Evolutionary conservation across 2,797 vertebrate genomes (phyloP).

Genomic region (Loriculus beryllinus): DNA sequence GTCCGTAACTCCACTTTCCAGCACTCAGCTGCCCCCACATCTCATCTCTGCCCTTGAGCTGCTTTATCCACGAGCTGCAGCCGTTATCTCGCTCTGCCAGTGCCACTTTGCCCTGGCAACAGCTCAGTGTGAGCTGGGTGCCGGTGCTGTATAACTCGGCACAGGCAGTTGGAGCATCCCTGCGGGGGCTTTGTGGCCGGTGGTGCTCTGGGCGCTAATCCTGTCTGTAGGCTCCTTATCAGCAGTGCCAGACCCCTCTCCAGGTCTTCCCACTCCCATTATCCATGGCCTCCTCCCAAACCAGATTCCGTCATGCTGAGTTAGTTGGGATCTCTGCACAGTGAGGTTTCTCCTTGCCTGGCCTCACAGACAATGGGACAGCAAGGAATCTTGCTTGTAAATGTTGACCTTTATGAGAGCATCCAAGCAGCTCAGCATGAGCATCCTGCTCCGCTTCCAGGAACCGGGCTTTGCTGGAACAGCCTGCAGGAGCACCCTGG

Average conservation of each 20-base stretch:
- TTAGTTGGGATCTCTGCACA: not conserved
- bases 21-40: fast-evolving
- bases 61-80: not conserved
- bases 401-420: not conserved
- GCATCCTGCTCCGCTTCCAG: not conserved
- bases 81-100: not conserved
- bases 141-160: not conserved
- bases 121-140: not conserved
- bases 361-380: fast-evolving
- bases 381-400: not conserved
- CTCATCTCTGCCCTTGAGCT: not conserved
- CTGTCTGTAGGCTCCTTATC: not conserved
- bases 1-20: not conserved
- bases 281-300: fast-evolving
- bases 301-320: fast-evolving
- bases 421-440: fast-evolving
- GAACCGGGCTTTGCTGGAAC: not conserved
- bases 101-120: not conserved
- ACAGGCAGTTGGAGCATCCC: not conserved
- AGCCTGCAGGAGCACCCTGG: fast-evolving
- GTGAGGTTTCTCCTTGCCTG: fast-evolving
- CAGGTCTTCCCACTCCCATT: not conserved
- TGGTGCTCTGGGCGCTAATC: not conserved
- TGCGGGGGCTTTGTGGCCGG: not conserved
- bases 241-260: not conserved